Evolutionary conservation across 2,888 invertebrate species (phyloP).

Genomic region (Perizoma affinitatum): DNA sequence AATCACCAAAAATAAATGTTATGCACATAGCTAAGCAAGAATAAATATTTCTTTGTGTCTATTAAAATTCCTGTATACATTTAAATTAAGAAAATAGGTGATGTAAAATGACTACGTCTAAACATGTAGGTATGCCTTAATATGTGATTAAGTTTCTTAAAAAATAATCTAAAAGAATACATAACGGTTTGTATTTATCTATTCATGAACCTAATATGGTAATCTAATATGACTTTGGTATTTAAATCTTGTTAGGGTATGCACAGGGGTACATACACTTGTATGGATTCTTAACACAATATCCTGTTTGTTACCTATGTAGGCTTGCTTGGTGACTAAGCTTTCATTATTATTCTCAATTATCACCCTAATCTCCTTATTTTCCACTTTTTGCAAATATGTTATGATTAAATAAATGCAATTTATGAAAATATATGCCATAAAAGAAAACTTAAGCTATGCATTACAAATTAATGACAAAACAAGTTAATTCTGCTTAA

Average conservation of each 20-base stretch:
- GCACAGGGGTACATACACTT: slow-evolving; percentile 50
- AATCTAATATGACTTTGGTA: slow-evolving; percentile 78
- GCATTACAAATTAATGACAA: too few relatives aligned
- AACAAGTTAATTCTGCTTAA: too few relatives aligned
- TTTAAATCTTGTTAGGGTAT: slow-evolving; percentile 77
- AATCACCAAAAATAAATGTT: slow-evolving; percentile 4
- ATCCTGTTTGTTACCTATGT: slow-evolving; percentile 70
- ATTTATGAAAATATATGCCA: too few relatives aligned
- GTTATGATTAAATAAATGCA: too few relatives aligned
- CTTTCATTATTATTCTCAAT: slow-evolving; percentile 48
- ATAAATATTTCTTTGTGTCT: background rate
- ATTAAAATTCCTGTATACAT: too few relatives aligned
- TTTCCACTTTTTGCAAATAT: slow-evolving; percentile 1
- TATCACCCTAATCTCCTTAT: slow-evolving; percentile 21
- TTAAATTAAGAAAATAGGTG: too few relatives aligned
- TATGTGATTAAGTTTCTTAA: too few relatives aligned
- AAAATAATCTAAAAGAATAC: background rate
- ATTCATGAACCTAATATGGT: slow-evolving; percentile 57
- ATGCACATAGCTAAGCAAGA: background rate
- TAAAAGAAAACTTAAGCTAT: too few relatives aligned
- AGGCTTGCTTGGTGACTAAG: slow-evolving; percentile 60
- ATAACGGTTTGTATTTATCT: slow-evolving; percentile 59
- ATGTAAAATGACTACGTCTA: too few relatives aligned
- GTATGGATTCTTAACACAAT: slow-evolving; percentile 69
- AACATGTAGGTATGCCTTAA: too few relatives aligned